Evolutionary conservation across 2,797 vertebrate species (phyloP), one percentile per base, ranked within the genome.

Genomic region (Phataginus tetradactyla): DNA sequence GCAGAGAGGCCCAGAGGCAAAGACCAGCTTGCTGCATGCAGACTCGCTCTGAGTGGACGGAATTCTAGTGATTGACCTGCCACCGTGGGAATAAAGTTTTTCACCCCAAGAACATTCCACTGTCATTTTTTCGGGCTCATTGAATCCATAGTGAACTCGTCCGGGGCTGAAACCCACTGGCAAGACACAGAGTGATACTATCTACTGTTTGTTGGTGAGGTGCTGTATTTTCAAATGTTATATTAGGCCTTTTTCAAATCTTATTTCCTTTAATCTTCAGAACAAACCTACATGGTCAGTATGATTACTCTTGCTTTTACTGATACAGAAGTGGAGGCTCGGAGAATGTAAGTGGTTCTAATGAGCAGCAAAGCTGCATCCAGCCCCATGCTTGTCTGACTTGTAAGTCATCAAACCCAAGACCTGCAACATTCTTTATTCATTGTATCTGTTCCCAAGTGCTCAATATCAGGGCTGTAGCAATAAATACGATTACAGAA

Each of bases 391-490:
- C 57, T n/a, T 45, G 34, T 66, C 59, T 17, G 7, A 53, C 63
- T 55, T n/a, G 66, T 77, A 71, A 68, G 81, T 49, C 55, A 85
- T 71, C 55, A 53, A 15, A 29, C 37, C 34, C 39, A 86, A 71
- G 57, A 79, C 53, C 69, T 61, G 12, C 21, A 20, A 2, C 75
- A 34, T 81, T 27, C 29, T 77, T 94, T 86, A 57, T 89, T 90
- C 86, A 77, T 75, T 23, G 21, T 69, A 45, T 94, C 53, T 85
- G 34, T 61, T 95, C 55, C 71, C 66, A 84, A 90, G 87, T 71
- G 71, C 25, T 90, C 75, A 20, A 10, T 91, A 85, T 83, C 83
- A 91, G 68, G 78, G 74, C 34, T 17, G 7, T 51, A 61, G 71
- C 61, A 90, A 34, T 90, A 95, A 87, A 85, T 59, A 87, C 0